These are phyloP conservation scores for Drosophila setifemur DNA, from an alignment of 1,140 invertebrate species.

Conservation along the genomic window DNA sequence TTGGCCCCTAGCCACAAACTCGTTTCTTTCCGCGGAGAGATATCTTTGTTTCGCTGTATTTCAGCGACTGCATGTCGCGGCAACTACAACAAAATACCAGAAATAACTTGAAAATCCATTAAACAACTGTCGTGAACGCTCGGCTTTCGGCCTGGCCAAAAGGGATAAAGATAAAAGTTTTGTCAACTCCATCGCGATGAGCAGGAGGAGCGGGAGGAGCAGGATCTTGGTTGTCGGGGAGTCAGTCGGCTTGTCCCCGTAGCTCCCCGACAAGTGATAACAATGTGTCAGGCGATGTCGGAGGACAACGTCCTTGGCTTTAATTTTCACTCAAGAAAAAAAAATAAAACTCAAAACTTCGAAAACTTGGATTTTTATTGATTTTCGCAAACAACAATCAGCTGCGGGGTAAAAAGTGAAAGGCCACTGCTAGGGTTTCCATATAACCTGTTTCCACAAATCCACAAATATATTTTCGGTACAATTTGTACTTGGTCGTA, in stretches of 20 bases:
- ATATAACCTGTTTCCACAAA: constrained; percentile 62
- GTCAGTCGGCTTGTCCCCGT: no score
- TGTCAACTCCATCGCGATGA: constrained; percentile 37
- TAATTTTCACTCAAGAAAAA: constrained; percentile 21
- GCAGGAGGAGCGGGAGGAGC: constrained; percentile 9
- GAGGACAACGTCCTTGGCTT: constrained; percentile 62
- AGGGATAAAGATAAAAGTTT: constrained; percentile 74
- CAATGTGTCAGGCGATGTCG: constrained; percentile 66
- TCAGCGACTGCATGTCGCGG: constrained; percentile 52
- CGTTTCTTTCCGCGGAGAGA: constrained; percentile 61
- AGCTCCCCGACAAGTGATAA: constrained; percentile 77
- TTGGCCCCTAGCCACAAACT: constrained; percentile 64
- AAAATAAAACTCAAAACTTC: background rate
- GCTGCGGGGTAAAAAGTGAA: constrained; percentile 56
- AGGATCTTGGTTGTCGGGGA: no score
- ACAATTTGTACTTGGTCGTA: constrained; percentile 9
- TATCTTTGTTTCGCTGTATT: constrained; percentile 66
- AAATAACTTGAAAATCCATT: constrained; percentile 81
- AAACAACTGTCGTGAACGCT: constrained; percentile 47
- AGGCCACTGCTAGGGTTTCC: constrained; percentile 40
- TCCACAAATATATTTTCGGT: constrained; percentile 58
- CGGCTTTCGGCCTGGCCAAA: constrained; percentile 10
- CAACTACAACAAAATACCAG: constrained; percentile 77
- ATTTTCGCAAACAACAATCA: constrained; percentile 34
- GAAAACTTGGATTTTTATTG: constrained; percentile 33